Evolutionary conservation across 2,888 invertebrate species (phyloP), one percentile per base, ranked within the genome.

Genomic region (Meganola albula): DNA sequence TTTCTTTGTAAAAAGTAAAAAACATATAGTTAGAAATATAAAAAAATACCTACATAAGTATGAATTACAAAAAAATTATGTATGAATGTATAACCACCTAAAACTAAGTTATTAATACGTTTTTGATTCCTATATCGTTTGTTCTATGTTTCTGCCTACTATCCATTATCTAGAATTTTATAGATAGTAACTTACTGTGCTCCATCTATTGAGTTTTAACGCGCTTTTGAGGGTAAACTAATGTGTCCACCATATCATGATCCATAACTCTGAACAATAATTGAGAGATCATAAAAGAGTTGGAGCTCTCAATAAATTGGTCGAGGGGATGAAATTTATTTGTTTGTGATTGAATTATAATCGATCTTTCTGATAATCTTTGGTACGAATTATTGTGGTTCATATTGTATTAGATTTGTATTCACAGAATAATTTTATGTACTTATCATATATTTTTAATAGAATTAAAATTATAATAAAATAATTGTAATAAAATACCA

Each of bases 181-280:
- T 47, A 40, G 45, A 56, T 48, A 63, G 53, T 59, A n/a, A n/a
- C n/a, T n/a, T 62, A 55, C 53, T 63, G 56, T 68, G 64, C 56
- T 63, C 49, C 51, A 58, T 70, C 72, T 71, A 77, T 78, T 73
- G 74, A 73, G 74, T 69, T 78, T 78, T 80, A 82, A 79, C 74
- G 71, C 72, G 63, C 69, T 65, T 78, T 79, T 74, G 78, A 78
- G 79, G 78, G 78, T 72, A 73, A 69, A 68, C 47, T 71, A 76
- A 75, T 64, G 63, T 62, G 71, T 43, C 79, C 67, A 73, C 2
- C 50, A 6, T 64, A 64, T 44, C 35, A 18, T 37, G 76, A 63
- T 32, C 71, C 36, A 9, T 42, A 9, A 31, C 4, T 12, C 4
- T 14, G 2, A 10, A 35, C 20, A 16, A 14, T 33, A 40, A 38